These are phyloP conservation scores for Epicauta chinensis DNA, from an alignment of 1,140 invertebrate genomes.

Conservation along the genomic window DNA sequence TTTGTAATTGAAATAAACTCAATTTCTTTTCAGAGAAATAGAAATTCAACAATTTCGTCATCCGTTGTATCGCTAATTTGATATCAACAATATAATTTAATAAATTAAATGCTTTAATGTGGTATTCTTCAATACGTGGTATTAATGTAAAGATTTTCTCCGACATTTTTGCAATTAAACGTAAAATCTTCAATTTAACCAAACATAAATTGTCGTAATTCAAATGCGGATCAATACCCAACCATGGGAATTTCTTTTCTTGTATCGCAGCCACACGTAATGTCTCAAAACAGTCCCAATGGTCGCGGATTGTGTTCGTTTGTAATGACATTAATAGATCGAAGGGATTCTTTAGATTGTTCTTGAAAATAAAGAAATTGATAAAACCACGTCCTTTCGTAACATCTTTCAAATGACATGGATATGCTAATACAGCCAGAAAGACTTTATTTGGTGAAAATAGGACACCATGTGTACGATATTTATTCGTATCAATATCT, in stretches of 20 bases:
- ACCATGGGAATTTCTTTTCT: slow-evolving; percentile 33
- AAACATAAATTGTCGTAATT: slow-evolving; percentile 28
- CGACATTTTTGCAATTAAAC: slow-evolving; percentile 31
- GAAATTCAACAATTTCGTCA: slow-evolving; percentile 24
- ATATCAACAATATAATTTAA: slow-evolving; percentile 31
- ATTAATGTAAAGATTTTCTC: slow-evolving; percentile 29
- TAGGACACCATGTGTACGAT: slow-evolving; percentile 11
- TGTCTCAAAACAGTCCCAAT: slow-evolving; percentile 17
- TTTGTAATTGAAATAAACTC: slow-evolving; percentile 30
- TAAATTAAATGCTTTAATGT: slow-evolving; percentile 32
- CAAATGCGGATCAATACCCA: slow-evolving; percentile 23
- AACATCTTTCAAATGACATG: slow-evolving; percentile 13
- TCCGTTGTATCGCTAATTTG: slow-evolving; percentile 26
- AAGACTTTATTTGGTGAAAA: slow-evolving; percentile 13
- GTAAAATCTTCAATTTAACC: slow-evolving; percentile 27
- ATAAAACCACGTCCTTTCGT: slow-evolving; percentile 3
- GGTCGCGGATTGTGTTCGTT: background rate
- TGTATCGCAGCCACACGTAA: slow-evolving; percentile 23
- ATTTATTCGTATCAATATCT: slow-evolving; percentile 7
- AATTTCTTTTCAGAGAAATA: slow-evolving; percentile 16
- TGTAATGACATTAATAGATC: slow-evolving; percentile 6
- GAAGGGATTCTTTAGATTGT: slow-evolving; percentile 1
- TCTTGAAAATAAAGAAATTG: slow-evolving; percentile 4
- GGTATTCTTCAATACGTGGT: slow-evolving; percentile 23
- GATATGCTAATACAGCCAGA: slow-evolving; percentile 8